These are phyloP conservation scores for Sclerurus mexicanus DNA, from an alignment of 2,113 vertebrate genomes.

Conservation along the genomic window DNA sequence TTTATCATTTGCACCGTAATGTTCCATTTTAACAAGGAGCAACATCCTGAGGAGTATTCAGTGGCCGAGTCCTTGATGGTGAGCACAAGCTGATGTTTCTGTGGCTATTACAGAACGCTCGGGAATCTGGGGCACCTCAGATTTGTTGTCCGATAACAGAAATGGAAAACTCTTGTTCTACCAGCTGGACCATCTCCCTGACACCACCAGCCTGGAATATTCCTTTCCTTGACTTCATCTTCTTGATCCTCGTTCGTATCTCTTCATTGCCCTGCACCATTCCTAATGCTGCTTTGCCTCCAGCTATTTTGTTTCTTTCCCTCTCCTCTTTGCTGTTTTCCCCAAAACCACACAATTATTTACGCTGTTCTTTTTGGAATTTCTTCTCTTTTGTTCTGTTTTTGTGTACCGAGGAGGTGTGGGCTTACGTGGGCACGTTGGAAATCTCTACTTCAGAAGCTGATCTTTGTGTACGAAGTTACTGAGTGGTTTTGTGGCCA, in stretches of 20 bases:
- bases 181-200: conserved; percentile 2
- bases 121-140: conserved; percentile 34
- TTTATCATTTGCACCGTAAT: conserved; percentile 42
- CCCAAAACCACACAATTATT: neutral
- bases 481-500: neutral
- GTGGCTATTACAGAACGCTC: neutral
- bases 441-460: neutral
- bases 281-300: neutral
- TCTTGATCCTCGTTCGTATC: neutral
- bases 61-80: neutral
- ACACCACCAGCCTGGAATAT: neutral
- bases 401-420: neutral
- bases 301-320: neutral
- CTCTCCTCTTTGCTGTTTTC: neutral
- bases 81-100: conserved; percentile 45
- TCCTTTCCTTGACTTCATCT: conserved; percentile 13
- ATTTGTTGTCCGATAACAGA: neutral
- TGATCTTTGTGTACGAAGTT: neutral
- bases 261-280: neutral
- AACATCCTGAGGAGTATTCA: conserved; percentile 3
- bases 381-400: neutral
- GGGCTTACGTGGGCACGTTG: neutral
- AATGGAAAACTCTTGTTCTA: conserved; percentile 27
- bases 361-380: neutral
- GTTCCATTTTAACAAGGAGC: conserved; percentile 36